Percentiles rank a stretch among this genome's conserved stretches.
Evolutionary conservation across 30 jellyfish, hydroid and myxozoan species (phyloP).

Genomic region (Aurelia coerulea): DNA sequence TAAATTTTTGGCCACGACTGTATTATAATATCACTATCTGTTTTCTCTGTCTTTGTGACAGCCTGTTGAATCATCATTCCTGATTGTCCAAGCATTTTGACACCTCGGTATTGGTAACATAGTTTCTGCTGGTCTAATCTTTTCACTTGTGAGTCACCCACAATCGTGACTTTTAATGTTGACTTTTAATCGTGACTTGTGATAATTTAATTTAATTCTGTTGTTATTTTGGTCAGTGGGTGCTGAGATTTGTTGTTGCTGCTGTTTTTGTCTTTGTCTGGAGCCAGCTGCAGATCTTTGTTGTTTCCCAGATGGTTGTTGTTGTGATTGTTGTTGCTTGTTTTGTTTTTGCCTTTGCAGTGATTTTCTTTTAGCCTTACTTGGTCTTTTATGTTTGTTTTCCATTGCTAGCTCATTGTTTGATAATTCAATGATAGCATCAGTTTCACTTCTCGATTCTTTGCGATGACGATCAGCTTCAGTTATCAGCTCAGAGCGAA

Average conservation of each 20-base stretch:
- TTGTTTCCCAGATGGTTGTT: constrained; percentile 25
- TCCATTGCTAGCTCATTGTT: constrained; percentile 1
- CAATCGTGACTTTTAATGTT: not conserved
- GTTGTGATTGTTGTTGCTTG: constrained; percentile 18
- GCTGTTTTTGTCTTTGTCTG: constrained; percentile 11
- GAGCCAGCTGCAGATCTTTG: constrained; percentile 29
- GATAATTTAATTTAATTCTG: not conserved
- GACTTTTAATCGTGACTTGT: too few species aligned
- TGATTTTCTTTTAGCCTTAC: constrained; percentile 19
- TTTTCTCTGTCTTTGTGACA: constrained; percentile 18
- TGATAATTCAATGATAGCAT: too few species aligned
- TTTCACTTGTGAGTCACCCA: constrained; percentile 23
- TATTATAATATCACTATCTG: constrained; percentile 12
- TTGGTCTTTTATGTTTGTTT: constrained; percentile 16
- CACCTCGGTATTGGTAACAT: constrained; percentile 17
- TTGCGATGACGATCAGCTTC: too few species aligned
- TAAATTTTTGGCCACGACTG: too few species aligned
- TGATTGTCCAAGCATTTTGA: constrained; percentile 21
- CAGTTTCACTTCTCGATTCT: too few species aligned
- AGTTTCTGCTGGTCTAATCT: not conserved
- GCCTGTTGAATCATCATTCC: constrained; percentile 22
- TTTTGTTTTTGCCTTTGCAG: constrained; percentile 14
- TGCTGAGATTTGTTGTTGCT: constrained; percentile 13
- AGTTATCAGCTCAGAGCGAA: too few species aligned
- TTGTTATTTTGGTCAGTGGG: constrained; percentile 4